Percentiles rank a stretch among this genome's conserved stretches.
Evolutionary conservation across 1,140 invertebrate genomes (phyloP).

Genomic region (Thalassaphorura encarpata): DNA sequence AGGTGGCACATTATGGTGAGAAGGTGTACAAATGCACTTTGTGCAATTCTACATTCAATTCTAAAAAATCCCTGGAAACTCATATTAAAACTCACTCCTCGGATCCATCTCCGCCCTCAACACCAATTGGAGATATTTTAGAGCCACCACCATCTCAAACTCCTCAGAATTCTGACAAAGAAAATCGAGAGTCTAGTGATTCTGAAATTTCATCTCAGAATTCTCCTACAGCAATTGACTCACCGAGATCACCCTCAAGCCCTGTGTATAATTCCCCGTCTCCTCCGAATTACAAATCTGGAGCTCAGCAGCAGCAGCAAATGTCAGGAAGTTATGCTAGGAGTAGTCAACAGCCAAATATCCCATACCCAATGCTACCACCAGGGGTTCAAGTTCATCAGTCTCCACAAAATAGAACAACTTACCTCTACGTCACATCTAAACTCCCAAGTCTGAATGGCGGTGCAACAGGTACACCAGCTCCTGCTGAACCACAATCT

Average conservation of each 20-base stretch:
- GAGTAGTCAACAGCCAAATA: not conserved
- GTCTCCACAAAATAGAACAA: conserved; percentile 29
- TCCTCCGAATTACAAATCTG: not conserved
- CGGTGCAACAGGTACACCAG: not conserved
- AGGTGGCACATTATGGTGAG: conserved; percentile 81
- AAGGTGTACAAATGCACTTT: conserved; percentile 86
- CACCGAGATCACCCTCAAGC: conserved; percentile 1
- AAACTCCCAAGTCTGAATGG: conserved; percentile 25
- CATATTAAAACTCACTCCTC: conserved; percentile 80
- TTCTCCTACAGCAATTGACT: conserved; percentile 15
- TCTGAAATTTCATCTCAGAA: conserved; percentile 31
- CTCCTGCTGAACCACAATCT: not conserved
- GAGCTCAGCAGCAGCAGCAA: not conserved
- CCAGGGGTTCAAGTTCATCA: conserved; percentile 31
- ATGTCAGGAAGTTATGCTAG: not conserved
- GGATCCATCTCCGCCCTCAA: conserved; percentile 27
- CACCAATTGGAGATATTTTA: conserved; percentile 2
- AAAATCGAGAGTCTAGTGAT: conserved; percentile 30
- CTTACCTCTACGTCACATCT: conserved; percentile 31
- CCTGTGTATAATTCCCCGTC: not conserved
- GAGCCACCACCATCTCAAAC: conserved; percentile 20
- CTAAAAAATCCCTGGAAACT: conserved; percentile 76
- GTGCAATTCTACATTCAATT: conserved; percentile 77
- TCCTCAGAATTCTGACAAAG: conserved; percentile 30
- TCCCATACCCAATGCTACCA: conserved; percentile 32